These are phyloP conservation scores for Clarias platycephalus DNA, from an alignment of 2,797 vertebrate genomes.

Conservation along the genomic window DNA sequence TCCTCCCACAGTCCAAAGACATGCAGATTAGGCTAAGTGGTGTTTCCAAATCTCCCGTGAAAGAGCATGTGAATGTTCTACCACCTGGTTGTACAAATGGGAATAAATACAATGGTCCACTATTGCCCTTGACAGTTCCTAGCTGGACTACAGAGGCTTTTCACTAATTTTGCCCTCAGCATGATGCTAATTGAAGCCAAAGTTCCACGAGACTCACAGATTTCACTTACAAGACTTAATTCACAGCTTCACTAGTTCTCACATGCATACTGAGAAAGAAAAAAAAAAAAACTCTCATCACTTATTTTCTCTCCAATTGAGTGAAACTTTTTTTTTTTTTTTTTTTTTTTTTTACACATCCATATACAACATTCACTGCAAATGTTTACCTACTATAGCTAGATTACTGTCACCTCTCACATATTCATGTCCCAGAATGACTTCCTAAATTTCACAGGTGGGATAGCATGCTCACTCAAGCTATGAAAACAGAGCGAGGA, in stretches of 20 bases:
- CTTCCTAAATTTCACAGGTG: not conserved
- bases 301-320: not conserved
- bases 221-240: not conserved
- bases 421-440: not conserved
- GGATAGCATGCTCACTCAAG: not conserved
- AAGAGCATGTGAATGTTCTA: too few relatives aligned
- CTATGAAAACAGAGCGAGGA: not conserved
- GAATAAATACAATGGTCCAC: too few relatives aligned
- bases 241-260: conserved; percentile 17
- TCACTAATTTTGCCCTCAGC: not conserved
- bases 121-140: too few relatives aligned
- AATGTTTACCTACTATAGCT: not conserved
- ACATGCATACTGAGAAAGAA: not conserved
- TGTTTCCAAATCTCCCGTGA: too few relatives aligned
- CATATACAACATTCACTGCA: not conserved
- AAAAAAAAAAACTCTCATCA: not conserved
- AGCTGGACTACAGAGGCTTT: too few relatives aligned
- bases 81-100: too few relatives aligned
- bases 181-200: not conserved
- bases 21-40: too few relatives aligned
- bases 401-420: not conserved
- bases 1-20: too few relatives aligned
- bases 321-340: not conserved
- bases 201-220: not conserved
- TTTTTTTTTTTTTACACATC: not conserved